phyloP scores from a whole-genome alignment of 2,888 invertebrate species.

The Holacanthella duospinosa region DNA sequence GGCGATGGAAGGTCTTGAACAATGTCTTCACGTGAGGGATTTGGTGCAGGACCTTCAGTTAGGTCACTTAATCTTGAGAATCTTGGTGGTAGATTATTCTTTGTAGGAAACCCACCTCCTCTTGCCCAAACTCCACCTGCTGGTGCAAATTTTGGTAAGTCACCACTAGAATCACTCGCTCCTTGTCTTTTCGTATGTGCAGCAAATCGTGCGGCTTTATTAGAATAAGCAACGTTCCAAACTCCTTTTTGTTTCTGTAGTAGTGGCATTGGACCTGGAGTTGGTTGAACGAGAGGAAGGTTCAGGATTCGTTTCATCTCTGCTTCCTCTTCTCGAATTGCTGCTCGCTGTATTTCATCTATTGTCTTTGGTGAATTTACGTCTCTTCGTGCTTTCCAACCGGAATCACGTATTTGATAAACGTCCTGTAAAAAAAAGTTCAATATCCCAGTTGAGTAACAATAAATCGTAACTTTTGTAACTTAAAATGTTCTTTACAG shows the following conservation, averaged over 20 bases:
- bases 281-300: slow-evolving; percentile 20
- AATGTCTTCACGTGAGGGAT: slow-evolving; percentile 9
- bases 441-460: too few species aligned
- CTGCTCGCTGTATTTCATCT: slow-evolving; percentile 84
- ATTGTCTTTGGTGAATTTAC: slow-evolving; percentile 87
- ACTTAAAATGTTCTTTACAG: too few species aligned
- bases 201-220: slow-evolving; percentile 32
- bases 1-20: slow-evolving; percentile 7
- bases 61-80: background rate
- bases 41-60: background rate
- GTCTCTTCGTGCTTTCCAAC: slow-evolving; percentile 76
- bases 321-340: slow-evolving; percentile 56
- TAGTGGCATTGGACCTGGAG: slow-evolving; percentile 8
- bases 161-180: slow-evolving; percentile 8
- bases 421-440: slow-evolving; percentile 88
- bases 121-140: background rate
- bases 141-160: slow-evolving; percentile 2
- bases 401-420: slow-evolving; percentile 68
- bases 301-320: slow-evolving; percentile 38
- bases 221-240: slow-evolving; percentile 41
- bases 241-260: slow-evolving; percentile 39
- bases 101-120: slow-evolving; percentile 2
- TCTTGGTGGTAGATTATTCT: slow-evolving; percentile 9
- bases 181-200: slow-evolving; percentile 21
- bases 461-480: too few species aligned